Base-by-base conservation (phyloP, 2,888 invertebrate species). In the Druceiella hillmani region DNA sequence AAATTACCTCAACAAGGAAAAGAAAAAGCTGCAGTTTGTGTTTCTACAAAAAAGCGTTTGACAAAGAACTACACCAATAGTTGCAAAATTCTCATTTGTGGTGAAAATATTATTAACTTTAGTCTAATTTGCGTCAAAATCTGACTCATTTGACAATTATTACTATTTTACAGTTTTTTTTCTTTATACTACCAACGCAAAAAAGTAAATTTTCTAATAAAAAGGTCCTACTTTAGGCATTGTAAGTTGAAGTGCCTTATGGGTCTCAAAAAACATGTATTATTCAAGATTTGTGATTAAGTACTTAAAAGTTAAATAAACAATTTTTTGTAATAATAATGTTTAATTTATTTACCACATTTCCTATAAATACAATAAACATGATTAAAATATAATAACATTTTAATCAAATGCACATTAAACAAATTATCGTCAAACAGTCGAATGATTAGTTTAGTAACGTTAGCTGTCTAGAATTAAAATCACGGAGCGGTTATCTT, bases 401-500 rank as follows among this genome's bases (percentile, higher is more conserved):
- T 27, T 27, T 27, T 2, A 27, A 6, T 27, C 10, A 27, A 27
- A 27, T 27, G 10, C 36, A 22, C 26, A 39, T 36, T 27, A 28
- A 17, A 2, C 33, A 35, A 38, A 38, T 31, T 34, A 41, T 38
- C 37, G 34, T 39, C 42, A 36, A n/a, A n/a, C n/a, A n/a, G n/a
- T n/a, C n/a, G n/a, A 39, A 42, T 39, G 33, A 36, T 38, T 36
- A n/a, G n/a, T n/a, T n/a, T n/a, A n/a, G n/a, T n/a, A n/a, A n/a
- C n/a, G 32, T 36, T 39, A 36, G 39, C 39, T 43, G 39, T 35
- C 42, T 40, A 36, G n/a, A n/a, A n/a, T n/a, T n/a, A n/a, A n/a
- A n/a, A n/a, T n/a, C n/a, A n/a, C n/a, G n/a, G n/a, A n/a, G n/a
- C n/a, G n/a, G n/a, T n/a, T n/a, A n/a, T n/a, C n/a, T n/a, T n/a